Percentiles rank a stretch among this genome's conserved stretches.
Conservation (phyloP, 2,888 invertebrate genomes). For the Shargacucullia verbasci region DNA sequence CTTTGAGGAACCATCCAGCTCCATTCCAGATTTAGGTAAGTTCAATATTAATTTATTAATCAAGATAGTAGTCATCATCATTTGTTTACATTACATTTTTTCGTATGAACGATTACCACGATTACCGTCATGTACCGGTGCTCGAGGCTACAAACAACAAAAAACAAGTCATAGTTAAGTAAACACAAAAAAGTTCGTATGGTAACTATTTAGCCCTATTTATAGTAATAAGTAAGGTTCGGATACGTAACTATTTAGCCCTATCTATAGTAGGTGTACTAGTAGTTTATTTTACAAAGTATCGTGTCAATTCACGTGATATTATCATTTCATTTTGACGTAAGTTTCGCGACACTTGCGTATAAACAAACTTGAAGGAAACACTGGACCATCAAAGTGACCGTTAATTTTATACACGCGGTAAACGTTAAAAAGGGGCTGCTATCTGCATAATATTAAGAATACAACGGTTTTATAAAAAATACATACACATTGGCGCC, state of each 20-base stretch:
- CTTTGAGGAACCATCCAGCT: constrained; percentile 95
- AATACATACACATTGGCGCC: too few species aligned
- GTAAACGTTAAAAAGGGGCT: background rate
- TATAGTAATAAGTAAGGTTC: too few species aligned
- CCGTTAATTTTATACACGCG: constrained; percentile 6
- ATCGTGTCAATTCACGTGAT: constrained; percentile 42
- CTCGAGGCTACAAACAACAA: constrained; percentile 17
- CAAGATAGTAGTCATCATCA: background rate
- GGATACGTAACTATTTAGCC: too few species aligned
- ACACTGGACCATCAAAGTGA: constrained; percentile 4
- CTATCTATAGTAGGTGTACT: constrained; percentile 12
- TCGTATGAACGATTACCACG: background rate
- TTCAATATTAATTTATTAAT: constrained; percentile 44
- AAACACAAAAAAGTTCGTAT: constrained; percentile 16
- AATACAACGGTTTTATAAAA: background rate
- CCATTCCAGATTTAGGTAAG: constrained; percentile 96
- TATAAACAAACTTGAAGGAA: constrained; percentile 14
- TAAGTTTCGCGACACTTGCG: constrained; percentile 18
- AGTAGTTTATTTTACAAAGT: constrained; percentile 11
- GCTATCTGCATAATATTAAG: background rate
- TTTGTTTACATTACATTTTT: background rate
- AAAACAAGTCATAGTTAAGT: constrained; percentile 1
- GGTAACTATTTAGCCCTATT: too few species aligned
- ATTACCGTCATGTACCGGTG: constrained; percentile 7
- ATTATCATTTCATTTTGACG: constrained; percentile 44